phyloP scores from a whole-genome alignment of 2,888 invertebrate species.

The Callinectes sapidus region DNA sequence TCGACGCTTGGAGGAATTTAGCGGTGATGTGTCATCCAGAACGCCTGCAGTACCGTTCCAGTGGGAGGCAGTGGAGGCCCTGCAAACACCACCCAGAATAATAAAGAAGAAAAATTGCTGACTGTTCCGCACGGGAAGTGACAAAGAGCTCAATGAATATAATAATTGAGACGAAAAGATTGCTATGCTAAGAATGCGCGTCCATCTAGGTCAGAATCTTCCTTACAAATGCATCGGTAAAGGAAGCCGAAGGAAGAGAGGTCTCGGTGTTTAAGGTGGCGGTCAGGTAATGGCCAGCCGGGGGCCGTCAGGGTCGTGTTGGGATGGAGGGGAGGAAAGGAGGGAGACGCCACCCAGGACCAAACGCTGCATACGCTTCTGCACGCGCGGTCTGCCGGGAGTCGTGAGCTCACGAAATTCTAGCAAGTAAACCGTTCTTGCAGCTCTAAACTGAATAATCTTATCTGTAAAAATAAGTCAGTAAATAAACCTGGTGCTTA shows the following conservation, averaged over 20 bases:
- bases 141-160: background rate
- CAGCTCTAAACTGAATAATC: background rate
- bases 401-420: background rate
- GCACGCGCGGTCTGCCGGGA: conserved; percentile 30
- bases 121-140: background rate
- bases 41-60: background rate
- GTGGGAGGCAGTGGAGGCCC: background rate
- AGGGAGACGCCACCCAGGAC: background rate
- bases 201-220: background rate
- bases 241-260: background rate
- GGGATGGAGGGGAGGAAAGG: background rate
- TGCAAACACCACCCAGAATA: background rate
- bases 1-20: background rate
- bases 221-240: background rate
- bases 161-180: background rate
- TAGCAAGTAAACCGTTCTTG: background rate
- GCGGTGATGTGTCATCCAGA: background rate
- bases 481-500: conserved; percentile 6
- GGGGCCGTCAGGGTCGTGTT: background rate
- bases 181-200: background rate
- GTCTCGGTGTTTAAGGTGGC: background rate
- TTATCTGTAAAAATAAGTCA: conserved; percentile 10
- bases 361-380: conserved; percentile 9
- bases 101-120: background rate
- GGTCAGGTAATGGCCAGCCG: background rate